Evolutionary conservation across 2,113 vertebrate species (phyloP).

Genomic region (Narcine bancroftii): DNA sequence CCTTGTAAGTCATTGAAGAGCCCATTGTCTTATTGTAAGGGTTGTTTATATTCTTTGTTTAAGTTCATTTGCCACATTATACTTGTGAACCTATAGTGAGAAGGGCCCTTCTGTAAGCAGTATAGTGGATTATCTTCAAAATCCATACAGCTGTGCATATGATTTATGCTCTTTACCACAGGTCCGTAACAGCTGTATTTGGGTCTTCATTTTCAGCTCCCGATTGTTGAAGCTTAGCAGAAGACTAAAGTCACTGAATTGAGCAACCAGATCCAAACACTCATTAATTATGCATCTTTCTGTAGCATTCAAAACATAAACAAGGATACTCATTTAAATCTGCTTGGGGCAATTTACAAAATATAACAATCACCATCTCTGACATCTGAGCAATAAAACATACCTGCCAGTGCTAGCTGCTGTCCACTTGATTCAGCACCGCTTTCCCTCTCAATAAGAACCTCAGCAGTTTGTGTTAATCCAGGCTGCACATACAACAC

Average conservation of each 20-base stretch:
- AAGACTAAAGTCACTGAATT: background rate
- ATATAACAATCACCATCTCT: slow-evolving; percentile 2
- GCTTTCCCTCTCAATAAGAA: background rate
- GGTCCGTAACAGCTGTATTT: background rate
- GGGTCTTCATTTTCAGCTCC: background rate
- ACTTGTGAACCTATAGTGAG: too few species aligned
- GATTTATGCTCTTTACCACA: background rate
- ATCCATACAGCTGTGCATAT: too few species aligned
- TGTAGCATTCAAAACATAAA: background rate
- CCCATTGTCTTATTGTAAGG: background rate
- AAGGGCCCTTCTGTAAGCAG: too few species aligned
- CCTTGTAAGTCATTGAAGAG: too few species aligned
- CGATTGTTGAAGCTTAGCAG: background rate
- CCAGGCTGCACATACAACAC: background rate
- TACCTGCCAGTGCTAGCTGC: background rate
- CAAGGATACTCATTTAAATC: background rate
- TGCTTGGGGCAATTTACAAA: background rate
- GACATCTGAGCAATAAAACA: background rate
- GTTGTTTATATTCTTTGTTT: too few species aligned
- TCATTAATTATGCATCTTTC: background rate
- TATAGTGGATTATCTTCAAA: too few species aligned
- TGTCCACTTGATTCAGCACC: background rate
- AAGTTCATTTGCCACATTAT: too few species aligned
- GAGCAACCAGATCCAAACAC: background rate
- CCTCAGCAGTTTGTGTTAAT: background rate